These are phyloP conservation scores for Drosophila murphyi DNA, from an alignment of 1,140 invertebrate species.

Conservation along the genomic window DNA sequence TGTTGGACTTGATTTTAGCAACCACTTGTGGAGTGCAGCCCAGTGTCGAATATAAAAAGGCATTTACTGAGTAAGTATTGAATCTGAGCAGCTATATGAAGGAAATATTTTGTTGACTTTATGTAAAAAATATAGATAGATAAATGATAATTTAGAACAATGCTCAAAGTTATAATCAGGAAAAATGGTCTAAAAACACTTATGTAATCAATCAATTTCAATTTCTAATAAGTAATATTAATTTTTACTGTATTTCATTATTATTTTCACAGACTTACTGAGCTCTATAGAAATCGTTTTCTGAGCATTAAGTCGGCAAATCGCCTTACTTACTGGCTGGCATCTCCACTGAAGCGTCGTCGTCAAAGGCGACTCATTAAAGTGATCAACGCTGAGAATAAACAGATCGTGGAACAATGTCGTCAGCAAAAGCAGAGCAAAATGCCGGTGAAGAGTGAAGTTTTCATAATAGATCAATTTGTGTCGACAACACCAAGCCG, in stretches of 20 bases:
- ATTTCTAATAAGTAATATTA: too few relatives aligned
- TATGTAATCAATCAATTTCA: too few relatives aligned
- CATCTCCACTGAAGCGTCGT: slow-evolving; percentile 39
- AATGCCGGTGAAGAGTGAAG: not conserved
- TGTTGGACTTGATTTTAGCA: slow-evolving; percentile 50
- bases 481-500: slow-evolving; percentile 2
- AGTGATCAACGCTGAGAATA: slow-evolving; percentile 49
- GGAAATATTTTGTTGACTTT: too few relatives aligned
- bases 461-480: slow-evolving; percentile 9
- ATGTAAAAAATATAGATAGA: too few relatives aligned
- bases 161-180: too few relatives aligned
- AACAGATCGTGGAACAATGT: slow-evolving; percentile 21
- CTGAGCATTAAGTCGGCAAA: slow-evolving; percentile 58
- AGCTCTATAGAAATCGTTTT: slow-evolving; percentile 62
- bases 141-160: too few relatives aligned
- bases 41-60: slow-evolving; percentile 42
- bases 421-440: not conserved
- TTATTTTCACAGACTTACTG: slow-evolving; percentile 25
- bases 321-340: slow-evolving; percentile 51
- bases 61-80: slow-evolving; percentile 41
- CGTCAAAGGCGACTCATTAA: slow-evolving; percentile 53
- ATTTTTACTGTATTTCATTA: not conserved
- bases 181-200: too few relatives aligned
- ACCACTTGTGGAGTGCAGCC: slow-evolving; percentile 46
- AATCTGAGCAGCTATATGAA: too few relatives aligned